Conservation (phyloP, 2,888 invertebrate genomes). For the Aporophyla nigra region DNA sequence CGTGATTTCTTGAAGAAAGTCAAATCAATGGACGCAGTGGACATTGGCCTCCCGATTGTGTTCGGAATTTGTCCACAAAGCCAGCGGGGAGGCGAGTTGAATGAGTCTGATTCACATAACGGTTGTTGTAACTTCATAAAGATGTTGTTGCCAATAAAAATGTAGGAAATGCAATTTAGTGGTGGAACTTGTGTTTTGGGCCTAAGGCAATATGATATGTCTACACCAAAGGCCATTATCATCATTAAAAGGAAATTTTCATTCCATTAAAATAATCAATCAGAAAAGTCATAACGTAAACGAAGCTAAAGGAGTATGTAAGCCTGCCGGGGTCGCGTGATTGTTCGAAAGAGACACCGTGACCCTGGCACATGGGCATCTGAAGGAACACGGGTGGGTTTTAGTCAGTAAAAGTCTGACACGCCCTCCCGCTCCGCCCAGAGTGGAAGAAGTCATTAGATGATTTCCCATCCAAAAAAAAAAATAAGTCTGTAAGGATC, state of each 20-base stretch:
- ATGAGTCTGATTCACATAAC: slow-evolving; percentile 47
- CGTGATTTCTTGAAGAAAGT: slow-evolving; percentile 90
- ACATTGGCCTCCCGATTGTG: slow-evolving; percentile 87
- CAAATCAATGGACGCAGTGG: slow-evolving; percentile 88
- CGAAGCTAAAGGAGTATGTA: background rate
- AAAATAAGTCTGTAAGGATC: no score
- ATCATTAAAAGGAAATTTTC: background rate
- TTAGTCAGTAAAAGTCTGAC: no score
- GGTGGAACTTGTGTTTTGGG: background rate
- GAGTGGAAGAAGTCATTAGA: no score
- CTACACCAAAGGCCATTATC: background rate
- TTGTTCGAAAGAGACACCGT: no score
- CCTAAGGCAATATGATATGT: background rate
- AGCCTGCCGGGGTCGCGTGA: no score
- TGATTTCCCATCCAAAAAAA: no score
- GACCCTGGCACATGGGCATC: no score
- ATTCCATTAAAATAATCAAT: background rate
- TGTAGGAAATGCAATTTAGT: no score
- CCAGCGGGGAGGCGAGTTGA: slow-evolving; percentile 50
- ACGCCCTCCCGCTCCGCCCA: no score
- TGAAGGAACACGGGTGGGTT: no score
- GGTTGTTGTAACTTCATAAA: slow-evolving; percentile 23
- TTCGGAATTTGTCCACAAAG: slow-evolving; percentile 71
- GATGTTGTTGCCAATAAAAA: background rate
- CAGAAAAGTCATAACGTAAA: background rate